Evolutionary conservation across 2,888 invertebrate species (phyloP), one percentile per base, ranked within the genome.

Genomic region (Aplocera efformata): DNA sequence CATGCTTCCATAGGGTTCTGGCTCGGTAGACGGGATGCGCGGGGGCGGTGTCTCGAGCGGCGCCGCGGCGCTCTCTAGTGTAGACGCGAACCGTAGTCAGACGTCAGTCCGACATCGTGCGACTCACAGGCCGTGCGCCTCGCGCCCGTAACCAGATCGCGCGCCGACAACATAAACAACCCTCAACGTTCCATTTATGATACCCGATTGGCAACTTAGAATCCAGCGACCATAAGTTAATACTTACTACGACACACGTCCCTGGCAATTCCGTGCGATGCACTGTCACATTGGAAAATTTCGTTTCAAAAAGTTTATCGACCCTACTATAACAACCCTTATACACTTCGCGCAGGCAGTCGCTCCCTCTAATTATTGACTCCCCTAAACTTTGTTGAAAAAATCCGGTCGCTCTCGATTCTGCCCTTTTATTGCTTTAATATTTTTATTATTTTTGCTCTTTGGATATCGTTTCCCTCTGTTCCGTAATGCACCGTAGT

Each of bases 281-380:
- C 28, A 28, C 26, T 37, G 36, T 22, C 25, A 40, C 37, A 29
- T 37, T 31, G 29, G 22, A 46, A 51, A 36, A 36, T 34, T 43
- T 37, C 23, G 10, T 29, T 36, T 31, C 41, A 31, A 62, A 69
- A 83, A 85, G 78, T 83, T 82, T 83, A 79, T 84, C 85, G 85
- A 83, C 84, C 86, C 81, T 72, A 56, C 73, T 66, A 78, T 78
- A 82, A 79, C 82, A 81, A 82, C 86, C 86, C 85, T 83, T 81
- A 80, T 78, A 81, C 79, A 73, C 72, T 80, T 67, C 73, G 73
- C 68, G 79, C 74, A 66, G 67, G 67, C 72, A 67, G 74, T 79
- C 78, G 81, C 81, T 79, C 85, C 85, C 86, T 82, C 78, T 79
- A 84, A 85, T 85, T 84, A 85, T 84, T 78, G 73, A 78, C 80